These are phyloP conservation scores for Phrynocephalus vlangalii DNA, from an alignment of 2,797 vertebrate genomes.

Conservation along the genomic window DNA sequence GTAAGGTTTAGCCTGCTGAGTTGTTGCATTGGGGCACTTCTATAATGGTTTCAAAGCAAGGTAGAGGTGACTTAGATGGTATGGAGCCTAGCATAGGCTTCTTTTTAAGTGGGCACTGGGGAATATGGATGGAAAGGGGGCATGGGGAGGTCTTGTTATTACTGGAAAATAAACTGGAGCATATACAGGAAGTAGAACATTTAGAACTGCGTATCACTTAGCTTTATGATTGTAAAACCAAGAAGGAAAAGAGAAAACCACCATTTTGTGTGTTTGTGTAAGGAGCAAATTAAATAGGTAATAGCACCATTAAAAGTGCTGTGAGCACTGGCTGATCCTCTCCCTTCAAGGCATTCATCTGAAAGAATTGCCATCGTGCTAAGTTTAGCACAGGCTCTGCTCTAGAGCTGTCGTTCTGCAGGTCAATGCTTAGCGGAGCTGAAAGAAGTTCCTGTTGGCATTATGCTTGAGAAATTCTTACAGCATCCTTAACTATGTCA, in stretches of 20 bases:
- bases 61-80: conserved; percentile 33
- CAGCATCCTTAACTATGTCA: conserved; percentile 17
- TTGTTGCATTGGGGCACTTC: neutral
- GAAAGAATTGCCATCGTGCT: neutral
- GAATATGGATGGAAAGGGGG: neutral
- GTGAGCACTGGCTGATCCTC: neutral
- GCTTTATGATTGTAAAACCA: neutral
- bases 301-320: neutral
- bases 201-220: neutral
- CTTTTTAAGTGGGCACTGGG: neutral
- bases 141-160: neutral
- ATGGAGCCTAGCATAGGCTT: neutral
- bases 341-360: neutral
- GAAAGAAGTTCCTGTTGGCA: fast-evolving
- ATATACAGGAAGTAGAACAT: neutral
- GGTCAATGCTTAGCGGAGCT: neutral
- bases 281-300: neutral
- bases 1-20: neutral
- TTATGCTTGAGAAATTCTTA: conserved; percentile 32
- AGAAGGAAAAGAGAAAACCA: neutral
- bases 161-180: neutral
- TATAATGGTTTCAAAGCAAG: neutral
- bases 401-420: neutral
- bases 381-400: neutral
- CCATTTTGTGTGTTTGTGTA: neutral